Conservation (phyloP, 2,113 vertebrate species). For the Nannospalax galili region DNA sequence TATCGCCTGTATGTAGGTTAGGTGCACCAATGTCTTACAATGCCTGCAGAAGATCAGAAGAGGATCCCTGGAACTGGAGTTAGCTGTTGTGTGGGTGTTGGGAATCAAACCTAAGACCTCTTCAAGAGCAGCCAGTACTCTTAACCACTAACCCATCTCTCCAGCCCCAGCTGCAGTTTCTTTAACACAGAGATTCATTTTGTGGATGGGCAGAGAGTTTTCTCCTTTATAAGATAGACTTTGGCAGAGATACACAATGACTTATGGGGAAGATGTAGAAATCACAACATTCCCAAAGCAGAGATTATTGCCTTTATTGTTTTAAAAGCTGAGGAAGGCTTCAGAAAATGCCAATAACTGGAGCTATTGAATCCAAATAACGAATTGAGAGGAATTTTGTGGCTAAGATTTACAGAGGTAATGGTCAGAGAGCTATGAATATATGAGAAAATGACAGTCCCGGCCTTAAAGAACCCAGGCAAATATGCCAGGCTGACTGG, state of each 20-base stretch:
- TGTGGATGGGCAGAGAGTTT: not conserved
- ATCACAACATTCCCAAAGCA: not conserved
- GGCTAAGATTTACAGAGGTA: not conserved
- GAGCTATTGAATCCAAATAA: not conserved
- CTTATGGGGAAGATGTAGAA: not conserved
- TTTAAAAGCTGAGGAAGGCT: not conserved
- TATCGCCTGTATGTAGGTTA: no score
- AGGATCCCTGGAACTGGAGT: no score
- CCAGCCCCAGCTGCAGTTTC: not conserved
- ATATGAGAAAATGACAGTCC: not conserved
- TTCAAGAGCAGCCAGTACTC: no score
- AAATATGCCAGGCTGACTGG: not conserved
- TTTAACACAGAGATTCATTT: not conserved
- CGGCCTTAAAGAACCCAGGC: not conserved
- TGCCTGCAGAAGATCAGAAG: no score
- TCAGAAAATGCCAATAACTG: not conserved
- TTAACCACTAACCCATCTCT: no score
- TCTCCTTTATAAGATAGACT: not conserved
- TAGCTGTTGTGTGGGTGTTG: no score
- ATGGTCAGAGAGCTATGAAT: not conserved
- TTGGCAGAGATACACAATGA: not conserved
- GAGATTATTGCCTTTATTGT: not conserved
- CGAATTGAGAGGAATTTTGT: slow-evolving; percentile 23
- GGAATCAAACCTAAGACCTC: no score
- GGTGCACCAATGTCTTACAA: no score